These are phyloP conservation scores for Danio albolineatus DNA, from an alignment of 2,797 vertebrate species.

Conservation along the genomic window DNA sequence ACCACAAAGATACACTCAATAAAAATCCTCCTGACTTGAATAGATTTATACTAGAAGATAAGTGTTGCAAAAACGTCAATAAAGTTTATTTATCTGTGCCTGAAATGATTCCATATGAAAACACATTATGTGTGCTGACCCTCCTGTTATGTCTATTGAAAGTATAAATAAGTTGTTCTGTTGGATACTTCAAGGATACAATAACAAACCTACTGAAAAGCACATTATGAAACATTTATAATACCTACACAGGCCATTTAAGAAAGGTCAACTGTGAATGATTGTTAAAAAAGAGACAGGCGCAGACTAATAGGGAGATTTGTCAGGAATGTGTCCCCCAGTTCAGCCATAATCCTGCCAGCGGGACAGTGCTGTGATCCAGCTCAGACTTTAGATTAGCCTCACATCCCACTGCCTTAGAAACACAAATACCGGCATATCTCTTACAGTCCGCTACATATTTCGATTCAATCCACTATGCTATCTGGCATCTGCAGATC, in stretches of 20 bases:
- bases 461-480: too few relatives aligned
- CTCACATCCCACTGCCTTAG: conserved; percentile 28
- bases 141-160: neutral
- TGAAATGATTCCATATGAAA: neutral
- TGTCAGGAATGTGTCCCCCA: conserved; percentile 31
- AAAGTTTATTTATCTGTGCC: too few relatives aligned
- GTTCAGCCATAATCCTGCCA: conserved; percentile 43
- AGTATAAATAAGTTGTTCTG: neutral
- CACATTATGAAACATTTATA: neutral
- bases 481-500: neutral
- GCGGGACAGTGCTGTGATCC: conserved; percentile 31
- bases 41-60: neutral
- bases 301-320: conserved; percentile 48
- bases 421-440: conserved; percentile 28
- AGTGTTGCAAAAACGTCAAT: neutral
- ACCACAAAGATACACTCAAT: too few relatives aligned
- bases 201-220: neutral
- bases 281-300: neutral
- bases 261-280: neutral
- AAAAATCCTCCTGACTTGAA: neutral
- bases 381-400: conserved; percentile 42
- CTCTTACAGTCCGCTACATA: neutral
- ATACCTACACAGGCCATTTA: conserved; percentile 4
- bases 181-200: neutral
- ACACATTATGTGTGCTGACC: neutral